These are phyloP conservation scores for Tethea ocularis DNA, from an alignment of 2,888 invertebrate genomes.

Conservation along the genomic window DNA sequence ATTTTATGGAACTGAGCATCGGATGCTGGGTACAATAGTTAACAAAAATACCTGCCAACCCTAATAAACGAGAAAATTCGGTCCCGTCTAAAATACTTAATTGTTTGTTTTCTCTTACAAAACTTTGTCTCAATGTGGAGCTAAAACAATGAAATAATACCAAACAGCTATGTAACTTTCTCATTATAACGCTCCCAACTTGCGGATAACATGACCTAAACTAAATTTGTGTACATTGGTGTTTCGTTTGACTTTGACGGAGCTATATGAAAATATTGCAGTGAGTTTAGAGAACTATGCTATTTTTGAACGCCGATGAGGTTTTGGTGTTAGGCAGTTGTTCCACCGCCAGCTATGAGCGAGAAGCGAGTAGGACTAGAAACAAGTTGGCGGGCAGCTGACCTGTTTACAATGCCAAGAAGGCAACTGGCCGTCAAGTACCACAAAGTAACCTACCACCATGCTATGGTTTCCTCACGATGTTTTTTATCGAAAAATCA, in stretches of 20 bases:
- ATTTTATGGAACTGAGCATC: too few relatives aligned
- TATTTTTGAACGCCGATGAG: too few relatives aligned
- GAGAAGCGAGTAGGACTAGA: too few relatives aligned
- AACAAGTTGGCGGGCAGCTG: too few relatives aligned
- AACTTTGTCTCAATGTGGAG: not conserved
- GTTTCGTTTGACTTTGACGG: not conserved
- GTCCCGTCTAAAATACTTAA: conserved; percentile 2
- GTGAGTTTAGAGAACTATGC: not conserved
- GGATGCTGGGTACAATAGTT: not conserved
- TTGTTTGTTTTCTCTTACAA: conserved; percentile 1
- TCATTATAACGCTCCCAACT: not conserved
- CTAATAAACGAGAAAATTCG: not conserved
- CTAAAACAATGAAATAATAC: conserved; percentile 8
- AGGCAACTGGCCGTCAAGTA: too few relatives aligned
- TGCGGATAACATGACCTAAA: not conserved
- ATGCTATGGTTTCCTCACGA: too few relatives aligned
- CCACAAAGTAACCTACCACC: too few relatives aligned
- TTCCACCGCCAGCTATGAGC: too few relatives aligned
- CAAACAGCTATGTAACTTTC: not conserved
- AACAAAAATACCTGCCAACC: not conserved
- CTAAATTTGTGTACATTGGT: not conserved
- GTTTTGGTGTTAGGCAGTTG: too few relatives aligned
- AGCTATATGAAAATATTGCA: not conserved
- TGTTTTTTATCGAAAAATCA: too few relatives aligned
- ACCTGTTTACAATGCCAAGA: too few relatives aligned